Evolutionary conservation across 1,140 invertebrate genomes (phyloP), one percentile per base, ranked within the genome.

Genomic region (Aporrectodea caliginosa): DNA sequence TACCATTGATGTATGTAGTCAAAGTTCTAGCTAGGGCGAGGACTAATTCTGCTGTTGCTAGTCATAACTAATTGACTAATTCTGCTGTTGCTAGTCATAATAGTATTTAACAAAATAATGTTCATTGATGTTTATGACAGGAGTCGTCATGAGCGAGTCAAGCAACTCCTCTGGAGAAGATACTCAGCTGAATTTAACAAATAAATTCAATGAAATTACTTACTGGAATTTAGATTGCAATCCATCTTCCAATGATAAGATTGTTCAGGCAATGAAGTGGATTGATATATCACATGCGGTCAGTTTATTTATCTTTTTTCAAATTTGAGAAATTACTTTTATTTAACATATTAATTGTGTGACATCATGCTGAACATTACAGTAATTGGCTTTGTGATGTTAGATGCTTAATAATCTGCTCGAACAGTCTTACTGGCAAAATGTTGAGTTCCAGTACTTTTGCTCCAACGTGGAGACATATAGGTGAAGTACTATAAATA

Each of bases 171-270:
- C 16, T 1, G 35, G 29, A 16, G 75, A 43, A 2, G 16, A 76
- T 1, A n/a, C 29, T 2, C 1, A 43, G 16, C 29, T 58, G 0
- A 76, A 1, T 2, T 22, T 58, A 14, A n/a, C 2, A 30, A 68
- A 76, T 35, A 76, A 76, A 76, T 76, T 76, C n/a, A 76, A 31
- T 30, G 35, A 30, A 30, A 27, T 76, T 29, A 76, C 75, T 16
- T 76, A 76, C 29, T 76, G 75, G 75, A 76, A 76, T 58, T 68
- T 76, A 35, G 75, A 76, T 31, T 43, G 16, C 27, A 43, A 35
- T 35, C 75, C 75, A 14, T 58, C 34, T 27, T 30, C 29, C n/a
- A 35, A 76, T 29, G 75, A 76, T 35, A 76, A 58, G 31, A 58
- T 76, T 27, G 43, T 35, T 22, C 75, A 76, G 35, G 75, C 75